phyloP scores from a whole-genome alignment of 2,113 vertebrate genomes.

The Chiloscyllium plagiosum region DNA sequence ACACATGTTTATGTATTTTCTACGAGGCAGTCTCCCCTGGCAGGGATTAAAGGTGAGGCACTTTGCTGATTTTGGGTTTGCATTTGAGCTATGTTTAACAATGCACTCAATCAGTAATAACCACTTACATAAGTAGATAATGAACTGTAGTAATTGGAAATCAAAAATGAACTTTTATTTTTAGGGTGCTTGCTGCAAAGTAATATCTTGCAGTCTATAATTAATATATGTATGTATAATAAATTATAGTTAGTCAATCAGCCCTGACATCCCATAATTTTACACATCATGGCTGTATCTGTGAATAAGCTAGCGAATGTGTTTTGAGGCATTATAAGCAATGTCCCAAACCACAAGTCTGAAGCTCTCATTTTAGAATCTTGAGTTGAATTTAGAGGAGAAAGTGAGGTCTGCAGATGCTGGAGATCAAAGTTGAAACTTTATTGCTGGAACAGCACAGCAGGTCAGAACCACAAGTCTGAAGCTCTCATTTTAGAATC shows the following conservation, averaged over 20 bases:
- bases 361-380: neutral
- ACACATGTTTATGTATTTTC: conserved; percentile 99
- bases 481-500: neutral
- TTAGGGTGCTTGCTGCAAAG: neutral
- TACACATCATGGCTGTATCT: too few relatives aligned
- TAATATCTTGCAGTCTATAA: neutral
- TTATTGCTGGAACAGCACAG: too few relatives aligned
- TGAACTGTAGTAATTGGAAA: neutral
- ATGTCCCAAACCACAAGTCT: neutral
- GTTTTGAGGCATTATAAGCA: neutral
- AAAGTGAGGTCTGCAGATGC: too few relatives aligned
- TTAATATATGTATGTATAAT: neutral
- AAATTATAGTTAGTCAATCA: neutral
- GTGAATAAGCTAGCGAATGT: neutral
- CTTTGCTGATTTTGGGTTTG: neutral
- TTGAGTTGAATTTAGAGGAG: neutral
- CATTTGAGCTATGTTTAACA: neutral
- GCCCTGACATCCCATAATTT: neutral
- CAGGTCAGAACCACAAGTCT: neutral
- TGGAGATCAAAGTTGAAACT: too few relatives aligned
- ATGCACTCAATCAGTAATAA: neutral
- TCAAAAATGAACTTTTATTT: neutral
- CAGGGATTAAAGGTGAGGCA: conserved; percentile 87
- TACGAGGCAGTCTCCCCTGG: conserved; percentile 96
- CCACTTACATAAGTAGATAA: too few relatives aligned